Percentiles rank a stretch among this genome's conserved stretches.
Evolutionary conservation across 1,140 invertebrate species (phyloP).

Genomic region (Panagrolaimus sp.): DNA sequence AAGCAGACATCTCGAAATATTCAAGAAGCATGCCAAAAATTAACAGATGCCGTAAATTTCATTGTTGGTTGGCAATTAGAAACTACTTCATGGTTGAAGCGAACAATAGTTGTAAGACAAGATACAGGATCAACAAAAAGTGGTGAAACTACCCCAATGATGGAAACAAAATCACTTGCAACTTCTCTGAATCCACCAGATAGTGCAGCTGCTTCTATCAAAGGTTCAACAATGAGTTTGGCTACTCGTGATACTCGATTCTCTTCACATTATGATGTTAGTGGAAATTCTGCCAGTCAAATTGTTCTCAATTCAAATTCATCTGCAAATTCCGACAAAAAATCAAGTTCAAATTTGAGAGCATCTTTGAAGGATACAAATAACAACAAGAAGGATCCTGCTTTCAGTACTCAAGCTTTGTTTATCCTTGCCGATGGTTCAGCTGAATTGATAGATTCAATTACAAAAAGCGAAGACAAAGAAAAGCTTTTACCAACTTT

Average conservation of each 20-base stretch:
- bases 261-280: not conserved
- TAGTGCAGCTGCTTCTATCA: not conserved
- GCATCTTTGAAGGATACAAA: constrained; percentile 59
- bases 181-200: not conserved
- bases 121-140: constrained; percentile 62
- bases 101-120: constrained; percentile 79
- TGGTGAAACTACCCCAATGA: constrained; percentile 2
- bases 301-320: not conserved
- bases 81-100: constrained; percentile 81
- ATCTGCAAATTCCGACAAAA: not conserved
- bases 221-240: not conserved
- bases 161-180: constrained; percentile 6
- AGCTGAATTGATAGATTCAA: constrained; percentile 82
- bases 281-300: not conserved
- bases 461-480: constrained; percentile 85
- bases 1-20: constrained; percentile 71
- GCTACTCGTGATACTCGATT: constrained; percentile 8
- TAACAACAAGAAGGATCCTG: constrained; percentile 59
- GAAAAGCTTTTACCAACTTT: constrained; percentile 79
- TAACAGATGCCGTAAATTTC: constrained; percentile 77
- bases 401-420: constrained; percentile 70
- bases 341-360: constrained; percentile 20
- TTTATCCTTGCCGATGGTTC: constrained; percentile 73
- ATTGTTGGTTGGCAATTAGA: constrained; percentile 82
- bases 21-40: constrained; percentile 63